Percentiles rank a stretch among this genome's conserved stretches.
Conservation (phyloP, 2,888 invertebrate genomes). For the Cosmia pyralina region DNA sequence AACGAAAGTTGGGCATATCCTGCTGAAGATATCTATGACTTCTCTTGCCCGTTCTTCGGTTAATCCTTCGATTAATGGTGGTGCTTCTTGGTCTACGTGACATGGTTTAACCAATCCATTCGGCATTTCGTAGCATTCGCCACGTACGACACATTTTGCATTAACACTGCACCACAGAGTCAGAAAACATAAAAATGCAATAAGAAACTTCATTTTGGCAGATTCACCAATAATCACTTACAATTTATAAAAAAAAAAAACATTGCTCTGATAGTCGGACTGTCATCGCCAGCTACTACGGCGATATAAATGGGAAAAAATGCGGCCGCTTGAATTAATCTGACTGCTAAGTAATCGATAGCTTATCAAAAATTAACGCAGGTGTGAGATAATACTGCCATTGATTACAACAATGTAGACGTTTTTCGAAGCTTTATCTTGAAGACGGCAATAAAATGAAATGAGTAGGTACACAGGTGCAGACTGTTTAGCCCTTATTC, state of each 20-base stretch:
- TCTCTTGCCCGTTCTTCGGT: constrained; percentile 76
- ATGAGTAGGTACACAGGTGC: constrained; percentile 70
- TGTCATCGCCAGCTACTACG: constrained; percentile 22
- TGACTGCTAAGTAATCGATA: constrained; percentile 73
- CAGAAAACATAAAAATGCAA: constrained; percentile 65
- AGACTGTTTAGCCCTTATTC: constrained; percentile 19
- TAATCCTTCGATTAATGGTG: constrained; percentile 73
- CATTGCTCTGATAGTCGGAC: constrained; percentile 43
- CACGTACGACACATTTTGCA: constrained; percentile 79
- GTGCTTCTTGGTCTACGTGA: constrained; percentile 70
- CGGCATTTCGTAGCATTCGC: constrained; percentile 72
- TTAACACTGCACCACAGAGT: constrained; percentile 71
- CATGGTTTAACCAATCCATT: constrained; percentile 76
- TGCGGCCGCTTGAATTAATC: constrained; percentile 62
- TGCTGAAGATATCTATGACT: constrained; percentile 80
- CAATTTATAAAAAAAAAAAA: constrained; percentile 12
- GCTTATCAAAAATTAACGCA: constrained; percentile 80
- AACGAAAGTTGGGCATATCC: constrained; percentile 91
- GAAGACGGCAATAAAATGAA: constrained; percentile 53
- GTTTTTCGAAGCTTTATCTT: constrained; percentile 43
- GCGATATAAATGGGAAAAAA: constrained; percentile 62
- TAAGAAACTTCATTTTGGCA: constrained; percentile 70
- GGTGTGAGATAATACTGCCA: constrained; percentile 77
- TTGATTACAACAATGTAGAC: constrained; percentile 56
- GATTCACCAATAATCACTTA: constrained; percentile 32